Conservation (phyloP, 2,113 vertebrate species). For the Plectropomus leopardus region DNA sequence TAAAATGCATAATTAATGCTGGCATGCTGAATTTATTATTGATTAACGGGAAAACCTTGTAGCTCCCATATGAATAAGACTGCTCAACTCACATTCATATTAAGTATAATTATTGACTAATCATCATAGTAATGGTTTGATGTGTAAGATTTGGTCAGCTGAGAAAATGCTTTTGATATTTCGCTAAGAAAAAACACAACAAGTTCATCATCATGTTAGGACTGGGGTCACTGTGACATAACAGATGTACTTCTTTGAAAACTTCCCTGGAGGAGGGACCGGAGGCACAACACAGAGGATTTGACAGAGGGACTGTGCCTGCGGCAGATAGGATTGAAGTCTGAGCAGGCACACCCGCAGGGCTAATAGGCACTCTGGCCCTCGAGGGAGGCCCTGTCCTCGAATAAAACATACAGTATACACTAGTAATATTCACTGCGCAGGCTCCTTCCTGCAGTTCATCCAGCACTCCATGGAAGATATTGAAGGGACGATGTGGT, state of each 20-base stretch:
- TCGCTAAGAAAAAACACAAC: neutral
- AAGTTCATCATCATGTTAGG: conserved; percentile 15
- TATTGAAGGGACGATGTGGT: conserved; percentile 24
- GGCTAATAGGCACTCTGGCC: conserved; percentile 67
- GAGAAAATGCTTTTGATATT: neutral
- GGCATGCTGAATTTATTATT: conserved; percentile 39
- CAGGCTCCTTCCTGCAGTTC: conserved; percentile 31
- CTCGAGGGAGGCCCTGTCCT: conserved; percentile 62
- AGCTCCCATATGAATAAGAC: conserved; percentile 2
- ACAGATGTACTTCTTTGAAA: conserved; percentile 65
- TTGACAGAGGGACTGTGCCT: conserved; percentile 62
- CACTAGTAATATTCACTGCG: conserved; percentile 36
- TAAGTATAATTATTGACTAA: neutral
- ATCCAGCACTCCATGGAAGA: conserved; percentile 17
- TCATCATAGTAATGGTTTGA: neutral
- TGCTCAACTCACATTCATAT: conserved; percentile 25
- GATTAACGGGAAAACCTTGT: conserved; percentile 35
- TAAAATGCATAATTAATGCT: conserved; percentile 49
- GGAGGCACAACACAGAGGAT: conserved; percentile 47
- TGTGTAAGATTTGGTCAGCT: neutral
- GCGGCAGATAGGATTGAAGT: conserved; percentile 53
- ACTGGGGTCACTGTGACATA: conserved; percentile 17
- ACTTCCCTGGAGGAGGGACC: conserved; percentile 53
- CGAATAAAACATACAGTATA: conserved; percentile 63
- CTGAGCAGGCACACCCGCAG: conserved; percentile 64